Evolutionary conservation across 1,140 invertebrate genomes (phyloP).

Genomic region (Drosophila tropicalis): DNA sequence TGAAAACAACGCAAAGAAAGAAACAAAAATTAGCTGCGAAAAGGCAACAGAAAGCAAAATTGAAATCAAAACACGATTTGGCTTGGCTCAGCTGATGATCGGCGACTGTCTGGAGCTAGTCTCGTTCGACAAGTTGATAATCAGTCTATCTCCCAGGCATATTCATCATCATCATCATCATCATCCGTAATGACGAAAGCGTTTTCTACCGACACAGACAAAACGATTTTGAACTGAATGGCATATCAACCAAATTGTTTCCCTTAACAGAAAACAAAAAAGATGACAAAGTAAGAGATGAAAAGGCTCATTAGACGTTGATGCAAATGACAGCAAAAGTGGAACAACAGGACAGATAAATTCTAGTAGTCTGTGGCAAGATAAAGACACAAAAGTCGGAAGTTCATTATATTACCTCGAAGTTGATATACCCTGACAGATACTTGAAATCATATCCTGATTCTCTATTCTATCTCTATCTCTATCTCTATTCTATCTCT

Average conservation of each 20-base stretch:
- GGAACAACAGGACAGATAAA: background rate
- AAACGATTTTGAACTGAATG: background rate
- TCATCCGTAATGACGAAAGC: conserved; percentile 4
- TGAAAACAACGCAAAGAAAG: conserved; percentile 12
- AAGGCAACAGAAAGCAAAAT: conserved; percentile 3
- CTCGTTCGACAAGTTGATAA: conserved; percentile 27
- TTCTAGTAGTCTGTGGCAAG: background rate
- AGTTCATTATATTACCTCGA: background rate
- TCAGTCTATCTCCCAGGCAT: background rate
- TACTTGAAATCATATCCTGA: no score
- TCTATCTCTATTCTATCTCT: no score
- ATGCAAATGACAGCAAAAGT: background rate
- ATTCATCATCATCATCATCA: background rate
- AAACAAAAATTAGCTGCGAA: conserved; percentile 4
- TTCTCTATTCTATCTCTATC: no score
- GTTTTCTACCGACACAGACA: background rate
- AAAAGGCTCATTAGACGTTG: background rate
- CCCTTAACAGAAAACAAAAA: background rate
- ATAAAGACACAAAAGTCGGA: background rate
- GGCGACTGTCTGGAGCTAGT: conserved; percentile 48
- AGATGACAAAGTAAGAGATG: background rate
- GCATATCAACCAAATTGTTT: background rate
- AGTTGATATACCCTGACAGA: no score
- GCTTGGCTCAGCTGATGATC: conserved; percentile 64
- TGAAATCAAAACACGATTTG: conserved; percentile 28